Percentiles rank a stretch among this genome's conserved stretches.
These are phyloP conservation scores for Pelosia muscerda DNA, from an alignment of 2,888 invertebrate species.

Conservation along the genomic window DNA sequence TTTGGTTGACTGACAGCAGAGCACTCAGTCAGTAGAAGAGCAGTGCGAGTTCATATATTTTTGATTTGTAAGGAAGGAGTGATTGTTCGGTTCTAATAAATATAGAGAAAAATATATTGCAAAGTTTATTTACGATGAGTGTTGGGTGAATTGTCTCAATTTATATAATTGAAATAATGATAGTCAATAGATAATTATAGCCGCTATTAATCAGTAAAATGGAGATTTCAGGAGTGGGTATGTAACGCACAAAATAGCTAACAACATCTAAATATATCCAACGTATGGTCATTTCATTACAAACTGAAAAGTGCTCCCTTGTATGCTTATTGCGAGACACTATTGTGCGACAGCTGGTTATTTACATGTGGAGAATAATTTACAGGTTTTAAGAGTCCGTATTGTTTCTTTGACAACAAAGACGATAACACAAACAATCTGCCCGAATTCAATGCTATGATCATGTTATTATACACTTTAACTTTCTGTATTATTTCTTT, in stretches of 20 bases:
- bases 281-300: conserved; percentile 20
- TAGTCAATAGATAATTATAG: conserved; percentile 28
- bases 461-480: conserved; percentile 37
- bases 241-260: conserved; percentile 46
- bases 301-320: conserved; percentile 18
- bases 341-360: conserved; percentile 20
- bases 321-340: conserved; percentile 16
- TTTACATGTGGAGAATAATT: conserved; percentile 28
- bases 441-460: conserved; percentile 37
- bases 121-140: conserved; percentile 21
- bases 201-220: conserved; percentile 56
- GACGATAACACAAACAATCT: conserved; percentile 62
- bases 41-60: conserved; percentile 22
- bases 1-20: conserved; percentile 7
- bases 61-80: conserved; percentile 37
- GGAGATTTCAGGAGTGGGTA: conserved; percentile 80
- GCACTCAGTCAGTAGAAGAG: too few species aligned
- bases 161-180: conserved; percentile 31
- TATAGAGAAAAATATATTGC: conserved; percentile 23
- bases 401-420: conserved; percentile 73
- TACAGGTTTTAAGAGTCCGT: conserved; percentile 26
- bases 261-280: conserved; percentile 36
- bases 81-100: conserved; percentile 16
- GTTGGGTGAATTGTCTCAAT: conserved; percentile 20
- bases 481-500: conserved; percentile 39